Evolutionary conservation across 1,140 invertebrate species (phyloP).

Genomic region (Megathymus violae): DNA sequence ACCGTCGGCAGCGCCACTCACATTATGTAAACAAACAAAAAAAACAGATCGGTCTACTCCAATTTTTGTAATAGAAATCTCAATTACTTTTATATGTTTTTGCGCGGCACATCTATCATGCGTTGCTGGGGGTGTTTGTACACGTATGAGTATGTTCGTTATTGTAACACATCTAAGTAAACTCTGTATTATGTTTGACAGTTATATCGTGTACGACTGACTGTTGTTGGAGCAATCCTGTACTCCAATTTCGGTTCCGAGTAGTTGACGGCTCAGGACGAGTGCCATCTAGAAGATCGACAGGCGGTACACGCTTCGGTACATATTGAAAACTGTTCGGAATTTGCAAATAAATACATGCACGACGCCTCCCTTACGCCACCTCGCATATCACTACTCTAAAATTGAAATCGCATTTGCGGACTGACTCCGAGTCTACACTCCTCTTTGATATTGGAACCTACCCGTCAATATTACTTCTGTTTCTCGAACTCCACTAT

Average conservation of each 20-base stretch:
- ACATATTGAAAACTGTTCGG: constrained; percentile 82
- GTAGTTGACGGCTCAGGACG: constrained; percentile 57
- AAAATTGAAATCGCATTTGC: constrained; percentile 81
- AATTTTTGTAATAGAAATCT: constrained; percentile 82
- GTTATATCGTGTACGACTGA: no score
- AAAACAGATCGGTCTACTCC: constrained; percentile 71
- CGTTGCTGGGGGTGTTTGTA: constrained; percentile 39
- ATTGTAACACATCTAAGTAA: no score
- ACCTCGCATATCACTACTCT: constrained; percentile 68
- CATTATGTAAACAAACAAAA: constrained; percentile 81
- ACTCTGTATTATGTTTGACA: no score
- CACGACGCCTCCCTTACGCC: constrained; percentile 53
- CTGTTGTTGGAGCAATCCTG: no score
- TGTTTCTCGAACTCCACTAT: constrained; percentile 26
- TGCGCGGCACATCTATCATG: constrained; percentile 73
- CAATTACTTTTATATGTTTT: constrained; percentile 81
- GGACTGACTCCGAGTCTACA: constrained; percentile 58
- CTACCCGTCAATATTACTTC: constrained; percentile 48
- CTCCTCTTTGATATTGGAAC: constrained; percentile 62
- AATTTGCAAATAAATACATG: constrained; percentile 83
- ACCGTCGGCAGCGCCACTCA: constrained; percentile 72
- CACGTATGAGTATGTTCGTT: neutral
- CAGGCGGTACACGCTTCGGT: constrained; percentile 72
- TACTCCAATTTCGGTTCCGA: neutral
- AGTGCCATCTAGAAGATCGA: constrained; percentile 78